These are phyloP conservation scores for Sylvilagus bachmani DNA, from an alignment of 2,113 vertebrate genomes.

Conservation along the genomic window DNA sequence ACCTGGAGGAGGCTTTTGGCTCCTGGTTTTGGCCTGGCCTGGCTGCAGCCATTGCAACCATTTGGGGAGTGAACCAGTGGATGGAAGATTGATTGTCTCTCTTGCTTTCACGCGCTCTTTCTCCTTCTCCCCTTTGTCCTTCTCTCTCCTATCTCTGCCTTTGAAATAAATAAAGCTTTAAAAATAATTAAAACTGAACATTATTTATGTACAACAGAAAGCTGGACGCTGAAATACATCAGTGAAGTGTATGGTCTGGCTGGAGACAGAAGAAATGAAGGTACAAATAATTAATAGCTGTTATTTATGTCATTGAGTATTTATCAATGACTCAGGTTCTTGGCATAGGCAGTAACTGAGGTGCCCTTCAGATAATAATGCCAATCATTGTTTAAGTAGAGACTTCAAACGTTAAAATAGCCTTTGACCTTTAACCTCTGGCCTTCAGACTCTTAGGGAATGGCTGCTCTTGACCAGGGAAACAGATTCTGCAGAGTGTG, in stretches of 20 bases:
- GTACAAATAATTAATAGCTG: not conserved
- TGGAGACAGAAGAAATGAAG: slow-evolving; percentile 8
- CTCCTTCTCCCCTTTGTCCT: no score
- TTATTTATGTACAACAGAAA: not conserved
- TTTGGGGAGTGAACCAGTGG: no score
- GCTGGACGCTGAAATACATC: not conserved
- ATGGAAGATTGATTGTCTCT: no score
- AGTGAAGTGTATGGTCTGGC: not conserved
- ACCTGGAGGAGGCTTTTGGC: no score
- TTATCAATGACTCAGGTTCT: not conserved
- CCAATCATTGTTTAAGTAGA: not conserved
- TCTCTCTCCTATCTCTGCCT: no score
- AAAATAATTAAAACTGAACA: not conserved
- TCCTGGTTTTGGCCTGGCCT: no score
- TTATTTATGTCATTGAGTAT: no score
- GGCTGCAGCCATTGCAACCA: no score
- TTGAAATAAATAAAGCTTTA: no score
- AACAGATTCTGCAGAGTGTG: not conserved
- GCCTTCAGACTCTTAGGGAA: not conserved
- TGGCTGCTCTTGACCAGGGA: not conserved
- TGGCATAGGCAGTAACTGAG: not conserved
- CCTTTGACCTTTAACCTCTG: not conserved
- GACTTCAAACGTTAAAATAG: not conserved
- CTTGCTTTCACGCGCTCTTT: no score
- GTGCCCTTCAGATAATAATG: not conserved